phyloP scores from a whole-genome alignment of 2,113 vertebrate genomes.

The Scartelaos histophorus region DNA sequence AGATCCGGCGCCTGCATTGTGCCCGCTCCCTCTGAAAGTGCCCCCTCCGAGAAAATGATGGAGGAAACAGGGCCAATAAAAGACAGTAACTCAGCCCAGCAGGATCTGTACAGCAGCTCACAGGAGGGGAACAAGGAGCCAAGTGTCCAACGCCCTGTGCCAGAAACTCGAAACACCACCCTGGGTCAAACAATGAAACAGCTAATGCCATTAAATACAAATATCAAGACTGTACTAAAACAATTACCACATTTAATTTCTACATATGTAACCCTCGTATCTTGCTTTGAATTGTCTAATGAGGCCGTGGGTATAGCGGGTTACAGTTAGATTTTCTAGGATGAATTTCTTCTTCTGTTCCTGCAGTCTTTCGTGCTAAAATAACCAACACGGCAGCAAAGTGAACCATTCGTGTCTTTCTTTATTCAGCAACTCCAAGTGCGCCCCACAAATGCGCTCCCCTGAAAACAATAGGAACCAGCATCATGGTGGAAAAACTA shows the following conservation, averaged over 20 bases:
- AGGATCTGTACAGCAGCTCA: constrained; percentile 3
- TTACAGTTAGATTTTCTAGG: too few species aligned
- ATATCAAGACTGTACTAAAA: neutral
- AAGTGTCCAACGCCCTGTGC: neutral
- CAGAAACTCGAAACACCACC: neutral
- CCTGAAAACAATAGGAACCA: too few species aligned
- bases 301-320: too few species aligned
- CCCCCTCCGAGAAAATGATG: constrained; percentile 24
- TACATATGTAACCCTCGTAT: too few species aligned
- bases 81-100: constrained; percentile 9
- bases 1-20: constrained; percentile 8
- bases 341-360: too few species aligned
- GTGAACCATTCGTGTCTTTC: too few species aligned
- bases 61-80: constrained; percentile 33
- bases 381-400: too few species aligned
- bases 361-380: too few species aligned
- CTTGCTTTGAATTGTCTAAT: too few species aligned
- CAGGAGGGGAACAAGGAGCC: constrained; percentile 12
- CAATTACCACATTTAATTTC: neutral
- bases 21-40: constrained; percentile 22
- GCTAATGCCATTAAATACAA: neutral
- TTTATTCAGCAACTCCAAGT: too few species aligned
- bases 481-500: too few species aligned
- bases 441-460: too few species aligned
- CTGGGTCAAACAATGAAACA: neutral